phyloP scores from a whole-genome alignment of 2,797 vertebrate species.

The Oreonectes daqikongensis region DNA sequence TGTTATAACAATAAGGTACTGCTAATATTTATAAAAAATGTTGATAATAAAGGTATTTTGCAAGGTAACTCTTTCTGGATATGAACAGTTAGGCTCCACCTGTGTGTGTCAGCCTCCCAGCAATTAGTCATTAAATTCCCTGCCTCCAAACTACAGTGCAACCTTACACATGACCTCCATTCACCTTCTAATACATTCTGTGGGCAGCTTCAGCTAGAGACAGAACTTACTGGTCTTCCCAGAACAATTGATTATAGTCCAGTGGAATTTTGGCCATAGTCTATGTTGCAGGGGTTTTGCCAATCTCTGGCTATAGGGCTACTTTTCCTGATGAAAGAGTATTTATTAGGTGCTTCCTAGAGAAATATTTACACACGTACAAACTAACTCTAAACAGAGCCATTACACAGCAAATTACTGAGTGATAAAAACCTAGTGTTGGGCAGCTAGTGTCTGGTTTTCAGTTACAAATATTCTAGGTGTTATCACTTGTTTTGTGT shows the following conservation, averaged over 20 bases:
- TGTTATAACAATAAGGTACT: not conserved
- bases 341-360: too few relatives aligned
- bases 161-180: constrained; percentile 49
- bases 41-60: not conserved
- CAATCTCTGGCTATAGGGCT: not conserved
- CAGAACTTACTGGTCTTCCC: constrained; percentile 4
- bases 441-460: too few relatives aligned
- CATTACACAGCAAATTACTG: too few relatives aligned
- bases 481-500: too few relatives aligned
- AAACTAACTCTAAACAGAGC: not conserved
- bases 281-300: not conserved
- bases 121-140: constrained; percentile 1
- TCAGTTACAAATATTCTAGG: too few relatives aligned
- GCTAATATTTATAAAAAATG: not conserved
- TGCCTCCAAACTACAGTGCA: constrained; percentile 8
- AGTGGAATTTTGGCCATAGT: not conserved
- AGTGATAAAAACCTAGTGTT: too few relatives aligned
- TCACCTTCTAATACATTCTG: constrained; percentile 48
- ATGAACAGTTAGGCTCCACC: not conserved
- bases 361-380: not conserved
- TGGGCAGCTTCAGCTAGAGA: constrained; percentile 22
- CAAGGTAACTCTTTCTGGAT: not conserved
- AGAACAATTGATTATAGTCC: constrained; percentile 26
- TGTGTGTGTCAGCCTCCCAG: constrained; percentile 8
- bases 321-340: not conserved